These are phyloP conservation scores for Tachyglossus aculeatus DNA, from an alignment of 2,797 vertebrate genomes.

Conservation along the genomic window DNA sequence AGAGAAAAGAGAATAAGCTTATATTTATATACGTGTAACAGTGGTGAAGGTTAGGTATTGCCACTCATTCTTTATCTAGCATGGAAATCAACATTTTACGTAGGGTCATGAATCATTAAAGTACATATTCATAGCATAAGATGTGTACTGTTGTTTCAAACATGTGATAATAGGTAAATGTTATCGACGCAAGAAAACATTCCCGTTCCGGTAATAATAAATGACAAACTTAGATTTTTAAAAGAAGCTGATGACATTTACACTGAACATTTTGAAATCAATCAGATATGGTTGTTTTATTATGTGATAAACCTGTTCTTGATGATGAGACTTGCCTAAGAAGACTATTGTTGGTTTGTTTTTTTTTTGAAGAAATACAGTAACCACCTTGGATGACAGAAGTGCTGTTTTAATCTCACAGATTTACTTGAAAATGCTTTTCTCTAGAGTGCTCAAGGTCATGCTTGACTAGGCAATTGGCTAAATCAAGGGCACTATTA, in stretches of 20 bases:
- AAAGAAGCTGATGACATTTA: not conserved
- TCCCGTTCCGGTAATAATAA: not conserved
- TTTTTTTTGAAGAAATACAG: conserved; percentile 14
- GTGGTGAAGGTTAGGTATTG: no score
- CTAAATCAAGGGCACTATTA: not conserved
- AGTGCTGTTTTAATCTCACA: not conserved
- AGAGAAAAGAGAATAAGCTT: no score
- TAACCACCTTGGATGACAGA: not conserved
- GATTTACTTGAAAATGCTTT: not conserved
- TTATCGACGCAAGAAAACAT: not conserved
- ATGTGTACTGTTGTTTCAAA: not conserved
- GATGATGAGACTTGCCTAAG: conserved; percentile 1
- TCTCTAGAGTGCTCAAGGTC: conserved; percentile 17
- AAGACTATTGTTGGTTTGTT: no score
- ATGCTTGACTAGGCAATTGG: not conserved
- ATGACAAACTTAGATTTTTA: not conserved
- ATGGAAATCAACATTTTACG: conserved; percentile 31
- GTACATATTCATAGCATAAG: not conserved
- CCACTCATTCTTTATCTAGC: not conserved
- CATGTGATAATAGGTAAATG: not conserved
- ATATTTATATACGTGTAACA: no score
- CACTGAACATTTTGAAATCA: not conserved
- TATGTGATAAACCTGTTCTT: not conserved
- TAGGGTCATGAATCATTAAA: conserved; percentile 15
- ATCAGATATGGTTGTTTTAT: not conserved